These are phyloP conservation scores for Palythoa grandis DNA, from an alignment of 92 coral and sea anemone species.

Conservation along the genomic window DNA sequence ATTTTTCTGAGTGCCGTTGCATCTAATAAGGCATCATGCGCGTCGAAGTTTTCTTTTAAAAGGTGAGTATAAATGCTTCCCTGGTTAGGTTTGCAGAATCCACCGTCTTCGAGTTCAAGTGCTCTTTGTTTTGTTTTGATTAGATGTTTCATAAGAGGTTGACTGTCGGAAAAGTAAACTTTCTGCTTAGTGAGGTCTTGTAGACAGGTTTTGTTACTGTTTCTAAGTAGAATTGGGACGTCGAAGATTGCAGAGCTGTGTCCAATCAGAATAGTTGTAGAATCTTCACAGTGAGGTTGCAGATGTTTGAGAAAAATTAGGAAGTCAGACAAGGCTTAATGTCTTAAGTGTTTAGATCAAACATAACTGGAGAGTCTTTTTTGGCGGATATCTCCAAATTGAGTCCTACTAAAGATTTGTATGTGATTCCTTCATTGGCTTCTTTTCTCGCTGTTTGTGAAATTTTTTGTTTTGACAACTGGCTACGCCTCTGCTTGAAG, in stretches of 20 bases:
- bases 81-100: background rate
- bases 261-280: conserved; percentile 33
- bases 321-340: background rate
- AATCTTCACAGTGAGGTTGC: background rate
- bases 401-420: conserved; percentile 42
- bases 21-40: conserved; percentile 15
- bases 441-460: conserved; percentile 48
- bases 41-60: conserved; percentile 22
- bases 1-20: conserved; percentile 36
- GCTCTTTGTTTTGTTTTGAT: background rate
- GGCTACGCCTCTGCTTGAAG: conserved; percentile 33
- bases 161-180: background rate
- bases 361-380: background rate
- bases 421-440: conserved; percentile 51
- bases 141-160: background rate
- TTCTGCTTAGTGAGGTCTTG: background rate
- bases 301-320: background rate
- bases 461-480: conserved; percentile 21
- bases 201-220: background rate
- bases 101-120: background rate
- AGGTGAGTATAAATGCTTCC: conserved; percentile 11
- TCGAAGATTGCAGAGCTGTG: conserved; percentile 25
- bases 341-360: conserved; percentile 8
- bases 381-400: background rate
- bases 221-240: conserved; percentile 21